Base-by-base conservation (phyloP, 2,888 invertebrate genomes). In the Onthophagus sagittarius region DNA sequence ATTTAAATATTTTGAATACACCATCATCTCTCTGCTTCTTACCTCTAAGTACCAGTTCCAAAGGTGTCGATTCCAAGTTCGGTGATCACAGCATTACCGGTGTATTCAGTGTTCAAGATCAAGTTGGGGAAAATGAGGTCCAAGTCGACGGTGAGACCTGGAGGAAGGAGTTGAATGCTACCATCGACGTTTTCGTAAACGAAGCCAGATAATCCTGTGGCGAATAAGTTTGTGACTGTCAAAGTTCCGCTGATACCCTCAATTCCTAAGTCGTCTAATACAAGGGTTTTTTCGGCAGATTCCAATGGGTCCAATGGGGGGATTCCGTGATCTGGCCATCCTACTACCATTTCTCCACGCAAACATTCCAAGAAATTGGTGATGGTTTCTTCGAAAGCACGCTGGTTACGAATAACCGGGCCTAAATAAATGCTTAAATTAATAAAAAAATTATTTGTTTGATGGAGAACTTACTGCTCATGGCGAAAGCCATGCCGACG, bases 141-240 rank as follows among this genome's bases (percentile, higher is more conserved):
- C 15, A 74, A 31, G 15, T 72, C 13, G 2, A 72, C 64, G 6
- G 72, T 72, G 53, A 72, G 72, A 64, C 69, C 33, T 23, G 74
- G 74, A 13, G 74, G 74, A 32, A 74, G 62, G 4, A 74, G 53
- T 13, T 72, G 71, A 63, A 74, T 72, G 53, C 11, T 71, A 14
- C 73, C 71, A 5, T 33, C 11, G 4, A 73, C 64, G 65, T 71
- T 64, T 5, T 7, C 11, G 6, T 63, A 9, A n/a, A 33, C 70
- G 39, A 69, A 72, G n/a, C 63, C 63, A 9, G 69, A 31, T 2
- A 72, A 39, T 11, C 72, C 72, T 2, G 69, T 13, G 15, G 70
- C 70, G 13, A 32, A 63, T 13, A 70, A 63, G 15, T 63, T 63
- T 11, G 70, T 15, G 0, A 72, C 15, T 9, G 62, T 62, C 4